Percentiles rank a stretch among this genome's conserved stretches.
These are phyloP conservation scores for Thecophora atra DNA, from an alignment of 2,888 invertebrate genomes.

Conservation along the genomic window DNA sequence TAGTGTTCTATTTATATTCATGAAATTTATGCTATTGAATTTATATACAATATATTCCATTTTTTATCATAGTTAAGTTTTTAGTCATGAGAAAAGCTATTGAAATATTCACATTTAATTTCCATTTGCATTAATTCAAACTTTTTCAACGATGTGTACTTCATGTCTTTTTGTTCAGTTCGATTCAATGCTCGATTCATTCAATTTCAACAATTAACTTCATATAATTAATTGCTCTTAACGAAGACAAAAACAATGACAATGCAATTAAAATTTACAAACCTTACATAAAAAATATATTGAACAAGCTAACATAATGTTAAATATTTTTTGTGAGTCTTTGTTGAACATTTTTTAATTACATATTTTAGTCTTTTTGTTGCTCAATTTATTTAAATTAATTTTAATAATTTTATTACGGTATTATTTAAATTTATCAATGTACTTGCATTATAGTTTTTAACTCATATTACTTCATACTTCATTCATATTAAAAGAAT, in stretches of 20 bases:
- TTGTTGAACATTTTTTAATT: background rate
- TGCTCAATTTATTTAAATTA: background rate
- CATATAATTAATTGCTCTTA: slow-evolving; percentile 7
- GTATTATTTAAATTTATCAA: background rate
- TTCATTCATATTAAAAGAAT: background rate
- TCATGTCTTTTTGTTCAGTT: background rate
- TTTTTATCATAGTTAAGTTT: too few species aligned
- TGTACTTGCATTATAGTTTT: too few species aligned
- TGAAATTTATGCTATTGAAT: too few species aligned
- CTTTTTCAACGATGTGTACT: background rate
- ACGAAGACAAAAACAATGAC: slow-evolving; percentile 41
- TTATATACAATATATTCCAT: too few species aligned
- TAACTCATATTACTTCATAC: too few species aligned
- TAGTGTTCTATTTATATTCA: too few species aligned
- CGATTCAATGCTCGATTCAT: background rate
- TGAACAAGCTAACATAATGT: slow-evolving; percentile 8
- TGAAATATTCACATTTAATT: background rate
- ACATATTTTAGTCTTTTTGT: background rate
- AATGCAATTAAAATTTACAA: slow-evolving; percentile 45
- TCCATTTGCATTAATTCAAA: background rate
- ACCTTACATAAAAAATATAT: background rate
- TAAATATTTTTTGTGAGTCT: background rate
- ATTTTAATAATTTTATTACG: background rate
- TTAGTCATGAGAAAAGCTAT: background rate
- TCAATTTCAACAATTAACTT: slow-evolving; percentile 6